Conservation (phyloP, 2,888 invertebrate genomes). For the Emmelina monodactyla region DNA sequence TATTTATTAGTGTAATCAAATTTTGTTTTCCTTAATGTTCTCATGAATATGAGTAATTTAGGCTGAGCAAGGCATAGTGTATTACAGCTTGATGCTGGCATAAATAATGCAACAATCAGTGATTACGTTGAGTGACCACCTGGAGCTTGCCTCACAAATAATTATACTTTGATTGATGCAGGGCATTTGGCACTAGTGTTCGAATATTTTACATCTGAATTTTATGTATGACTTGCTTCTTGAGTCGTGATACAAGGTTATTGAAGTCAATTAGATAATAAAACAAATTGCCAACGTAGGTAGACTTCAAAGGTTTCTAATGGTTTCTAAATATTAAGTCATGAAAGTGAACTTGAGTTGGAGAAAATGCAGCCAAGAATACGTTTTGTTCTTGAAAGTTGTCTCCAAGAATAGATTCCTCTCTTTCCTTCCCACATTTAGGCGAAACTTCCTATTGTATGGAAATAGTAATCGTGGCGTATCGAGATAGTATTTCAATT, state of each 20-base stretch:
- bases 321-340: no score
- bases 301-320: no score
- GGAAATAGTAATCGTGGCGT: conserved; percentile 19
- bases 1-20: no score
- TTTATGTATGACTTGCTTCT: no score
- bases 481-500: conserved; percentile 6
- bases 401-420: conserved; percentile 9
- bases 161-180: neutral
- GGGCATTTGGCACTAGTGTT: conserved; percentile 12
- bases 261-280: no score
- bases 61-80: no score
- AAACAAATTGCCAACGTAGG: no score
- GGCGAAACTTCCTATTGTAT: conserved; percentile 26
- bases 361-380: no score
- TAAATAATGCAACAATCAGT: conserved; percentile 30
- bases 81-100: conserved; percentile 15
- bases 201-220: conserved; percentile 20
- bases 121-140: conserved; percentile 40
- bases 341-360: no score
- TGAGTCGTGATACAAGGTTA: no score
- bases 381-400: conserved; percentile 9
- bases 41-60: no score
- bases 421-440: conserved; percentile 22
- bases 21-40: no score
- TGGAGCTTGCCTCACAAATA: conserved; percentile 31